Percentiles rank a stretch among this genome's conserved stretches.
Conservation (phyloP, 2,888 invertebrate species). For the Monopis laevigella region DNA sequence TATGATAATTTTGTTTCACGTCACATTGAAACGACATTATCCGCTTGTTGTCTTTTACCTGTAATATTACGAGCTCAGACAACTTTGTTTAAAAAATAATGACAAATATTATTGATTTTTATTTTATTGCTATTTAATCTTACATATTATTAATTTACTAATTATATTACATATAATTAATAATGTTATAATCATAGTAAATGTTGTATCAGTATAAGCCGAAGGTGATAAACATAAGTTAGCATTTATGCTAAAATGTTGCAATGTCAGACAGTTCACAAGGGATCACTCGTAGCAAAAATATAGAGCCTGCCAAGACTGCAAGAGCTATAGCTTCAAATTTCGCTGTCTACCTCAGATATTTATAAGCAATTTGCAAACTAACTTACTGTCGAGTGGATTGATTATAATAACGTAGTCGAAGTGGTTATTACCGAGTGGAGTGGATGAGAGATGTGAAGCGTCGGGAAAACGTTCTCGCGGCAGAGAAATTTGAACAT, state of each 20-base stretch:
- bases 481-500: slow-evolving; percentile 4
- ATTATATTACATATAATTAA: too few relatives aligned
- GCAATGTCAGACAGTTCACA: too few relatives aligned
- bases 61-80: too few relatives aligned
- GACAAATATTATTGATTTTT: too few relatives aligned
- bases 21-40: slow-evolving; percentile 8
- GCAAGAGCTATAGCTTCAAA: slow-evolving; percentile 3
- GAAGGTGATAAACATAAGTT: too few relatives aligned
- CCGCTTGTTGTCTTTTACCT: background rate
- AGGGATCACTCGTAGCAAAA: too few relatives aligned
- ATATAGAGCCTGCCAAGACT: background rate
- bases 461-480: slow-evolving; percentile 4
- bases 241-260: too few relatives aligned
- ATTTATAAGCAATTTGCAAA: slow-evolving; percentile 5
- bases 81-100: too few relatives aligned
- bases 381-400: slow-evolving; percentile 2
- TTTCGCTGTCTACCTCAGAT: slow-evolving; percentile 3
- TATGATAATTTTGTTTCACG: slow-evolving; percentile 26
- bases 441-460: slow-evolving; percentile 3
- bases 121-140: too few relatives aligned
- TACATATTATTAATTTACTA: too few relatives aligned
- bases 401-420: slow-evolving; percentile 2
- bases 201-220: too few relatives aligned
- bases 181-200: too few relatives aligned
- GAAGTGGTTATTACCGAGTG: slow-evolving; percentile 2